phyloP scores from a whole-genome alignment of 2,113 vertebrate species.

The Corynorhinus townsendii region DNA sequence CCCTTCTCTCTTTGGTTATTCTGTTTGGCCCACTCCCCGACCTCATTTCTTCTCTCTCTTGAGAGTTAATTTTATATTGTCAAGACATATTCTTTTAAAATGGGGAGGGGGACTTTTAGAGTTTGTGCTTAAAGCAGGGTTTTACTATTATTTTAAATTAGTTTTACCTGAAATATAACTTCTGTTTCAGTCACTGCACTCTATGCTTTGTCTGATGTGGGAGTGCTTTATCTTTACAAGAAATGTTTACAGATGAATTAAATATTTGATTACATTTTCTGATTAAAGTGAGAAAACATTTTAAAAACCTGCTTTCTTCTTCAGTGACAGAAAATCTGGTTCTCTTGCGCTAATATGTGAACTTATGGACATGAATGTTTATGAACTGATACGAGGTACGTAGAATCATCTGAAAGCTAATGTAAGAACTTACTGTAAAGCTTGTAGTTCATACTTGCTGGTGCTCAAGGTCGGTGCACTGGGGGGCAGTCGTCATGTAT shows the following conservation, averaged over 20 bases:
- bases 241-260: slow-evolving; percentile 2
- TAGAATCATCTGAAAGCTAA: slow-evolving; percentile 41
- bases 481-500: rapidly evolving
- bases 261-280: slow-evolving; percentile 49
- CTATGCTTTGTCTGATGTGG: background rate
- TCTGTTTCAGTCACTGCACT: background rate
- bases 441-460: background rate
- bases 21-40: background rate
- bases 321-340: slow-evolving; percentile 87
- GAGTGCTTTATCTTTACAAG: background rate
- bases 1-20: background rate
- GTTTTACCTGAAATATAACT: slow-evolving; percentile 15
- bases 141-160: slow-evolving; percentile 10
- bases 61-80: background rate
- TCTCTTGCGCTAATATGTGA: slow-evolving; percentile 90
- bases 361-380: slow-evolving; percentile 95
- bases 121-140: background rate
- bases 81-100: background rate
- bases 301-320: slow-evolving; percentile 71
- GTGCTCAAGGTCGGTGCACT: background rate
- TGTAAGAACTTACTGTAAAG: background rate
- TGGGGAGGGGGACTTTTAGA: background rate
- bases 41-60: background rate
- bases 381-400: slow-evolving; percentile 90
- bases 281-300: slow-evolving; percentile 22